Evolutionary conservation across 2,888 invertebrate species (phyloP), one percentile per base, ranked within the genome.

Genomic region (Sphinx pinastri): DNA sequence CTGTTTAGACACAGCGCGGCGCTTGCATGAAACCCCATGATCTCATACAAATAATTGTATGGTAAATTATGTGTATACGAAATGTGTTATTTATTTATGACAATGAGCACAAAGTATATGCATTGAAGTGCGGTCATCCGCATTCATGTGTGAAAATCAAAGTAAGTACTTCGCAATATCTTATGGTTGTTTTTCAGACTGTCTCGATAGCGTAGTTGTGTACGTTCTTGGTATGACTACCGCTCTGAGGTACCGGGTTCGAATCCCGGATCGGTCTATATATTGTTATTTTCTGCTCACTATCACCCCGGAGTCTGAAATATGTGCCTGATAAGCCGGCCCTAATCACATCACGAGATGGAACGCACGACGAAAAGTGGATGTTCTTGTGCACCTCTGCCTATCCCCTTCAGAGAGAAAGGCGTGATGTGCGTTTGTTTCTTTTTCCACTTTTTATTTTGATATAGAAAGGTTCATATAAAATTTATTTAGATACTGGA

Each of bases 61-160:
- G 63, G 49, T 49, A 63, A 63, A 19, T 63, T 4, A 47, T 19
- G 47, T 63, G 49, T 49, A 11, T 63, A 47, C 47, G 19, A 63
- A 47, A 55, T 55, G 54, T n/a, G 54, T 47, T 10, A 49, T 47
- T 49, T 19, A 49, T 60, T 45, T 49, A 47, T 11, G 16, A 47
- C 13, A 2, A 63, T 63, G 63, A 49, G 49, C 49, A 63, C 19
- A 19, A 47, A 49, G 19, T 55, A 19, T 60, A 60, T 60, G 49
- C 63, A 63, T 63, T 47, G 60, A 60, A 38, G 19, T 47, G 19
- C 47, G 63, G 49, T 63, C 63, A 63, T 13, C 63, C 5, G 63
- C 19, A 13, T 58, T 13, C 31, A 14, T 14, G 58, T 58, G 58
- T 58, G 7, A 38, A 58, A 58, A 14, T 19, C 11, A 19, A 52